Conservation (phyloP, 2,888 invertebrate species). For the Campopleginae sp. region DNA sequence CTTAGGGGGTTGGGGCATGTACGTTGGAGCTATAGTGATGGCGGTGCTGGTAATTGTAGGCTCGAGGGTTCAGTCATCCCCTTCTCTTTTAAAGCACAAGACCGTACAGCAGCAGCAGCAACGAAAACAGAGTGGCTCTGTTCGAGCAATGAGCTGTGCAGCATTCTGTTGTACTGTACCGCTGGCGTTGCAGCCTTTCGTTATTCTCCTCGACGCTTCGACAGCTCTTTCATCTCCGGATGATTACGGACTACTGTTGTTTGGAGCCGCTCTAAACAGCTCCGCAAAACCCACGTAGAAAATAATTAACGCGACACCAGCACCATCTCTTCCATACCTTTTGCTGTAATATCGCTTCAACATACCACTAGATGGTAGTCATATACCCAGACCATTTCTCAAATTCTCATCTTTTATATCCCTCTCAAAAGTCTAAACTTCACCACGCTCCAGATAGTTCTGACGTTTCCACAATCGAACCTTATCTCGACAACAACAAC, state of each 20-base stretch:
- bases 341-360: constrained; percentile 46
- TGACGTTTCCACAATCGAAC: constrained; percentile 1
- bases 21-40: constrained; percentile 70
- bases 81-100: constrained; percentile 74
- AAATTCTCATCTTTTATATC: constrained; percentile 47
- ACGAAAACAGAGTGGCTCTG: constrained; percentile 75
- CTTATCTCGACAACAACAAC: constrained; percentile 19
- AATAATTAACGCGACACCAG: constrained; percentile 78
- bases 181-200: constrained; percentile 72
- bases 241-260: constrained; percentile 80
- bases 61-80: constrained; percentile 69
- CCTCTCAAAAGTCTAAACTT: constrained; percentile 45
- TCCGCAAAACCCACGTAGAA: constrained; percentile 73
- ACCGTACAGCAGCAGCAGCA: constrained; percentile 56
- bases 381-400: constrained; percentile 30
- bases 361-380: constrained; percentile 4
- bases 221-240: constrained; percentile 84
- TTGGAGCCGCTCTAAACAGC: constrained; percentile 67
- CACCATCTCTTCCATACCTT: constrained; percentile 45
- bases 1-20: constrained; percentile 62
- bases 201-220: constrained; percentile 80
- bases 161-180: constrained; percentile 73
- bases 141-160: constrained; percentile 71
- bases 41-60: constrained; percentile 71
- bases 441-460: constrained; percentile 22